These are phyloP conservation scores for Drosophila koepferae DNA, from an alignment of 2,888 invertebrate genomes.

Conservation along the genomic window DNA sequence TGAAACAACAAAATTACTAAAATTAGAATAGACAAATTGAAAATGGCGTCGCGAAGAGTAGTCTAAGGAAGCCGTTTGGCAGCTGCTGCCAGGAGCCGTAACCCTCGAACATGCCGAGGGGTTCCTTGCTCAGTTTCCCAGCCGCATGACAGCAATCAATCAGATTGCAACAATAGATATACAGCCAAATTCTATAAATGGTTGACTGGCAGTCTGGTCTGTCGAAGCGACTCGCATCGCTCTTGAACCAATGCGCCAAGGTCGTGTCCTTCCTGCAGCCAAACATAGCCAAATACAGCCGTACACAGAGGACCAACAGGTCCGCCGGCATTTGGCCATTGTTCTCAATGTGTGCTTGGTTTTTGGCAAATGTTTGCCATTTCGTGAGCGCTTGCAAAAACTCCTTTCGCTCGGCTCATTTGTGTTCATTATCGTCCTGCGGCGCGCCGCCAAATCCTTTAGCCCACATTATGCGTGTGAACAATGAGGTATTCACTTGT, in stretches of 20 bases:
- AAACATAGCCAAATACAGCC: slow-evolving; percentile 3
- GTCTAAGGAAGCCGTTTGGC: slow-evolving; percentile 37
- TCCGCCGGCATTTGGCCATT: slow-evolving; percentile 54
- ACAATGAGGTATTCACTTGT: slow-evolving; percentile 81
- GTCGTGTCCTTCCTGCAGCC: slow-evolving; percentile 68
- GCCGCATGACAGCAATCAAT: slow-evolving; percentile 77
- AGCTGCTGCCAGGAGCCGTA: slow-evolving; percentile 58
- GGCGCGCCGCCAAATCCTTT: slow-evolving; percentile 75
- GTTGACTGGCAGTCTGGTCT: slow-evolving; percentile 27
- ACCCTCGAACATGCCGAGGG: slow-evolving; percentile 14
- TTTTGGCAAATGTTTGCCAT: slow-evolving; percentile 75
- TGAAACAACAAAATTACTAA: slow-evolving; percentile 1
- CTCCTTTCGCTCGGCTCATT: slow-evolving; percentile 71
- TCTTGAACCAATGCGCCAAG: slow-evolving; percentile 69
- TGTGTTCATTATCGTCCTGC: slow-evolving; percentile 81
- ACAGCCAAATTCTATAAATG: slow-evolving; percentile 68
- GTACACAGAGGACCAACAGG: slow-evolving; percentile 62
- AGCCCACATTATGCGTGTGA: slow-evolving; percentile 83
- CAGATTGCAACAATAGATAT: slow-evolving; percentile 78
- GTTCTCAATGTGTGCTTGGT: slow-evolving; percentile 54
- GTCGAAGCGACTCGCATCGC: slow-evolving; percentile 28
- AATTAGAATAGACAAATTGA: slow-evolving; percentile 43
- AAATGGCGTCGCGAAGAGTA: slow-evolving; percentile 56
- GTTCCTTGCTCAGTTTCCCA: slow-evolving; percentile 33
- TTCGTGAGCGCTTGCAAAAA: slow-evolving; percentile 61